Base-by-base conservation (phyloP, 2,888 invertebrate genomes). In the Drosophila helvetica region DNA sequence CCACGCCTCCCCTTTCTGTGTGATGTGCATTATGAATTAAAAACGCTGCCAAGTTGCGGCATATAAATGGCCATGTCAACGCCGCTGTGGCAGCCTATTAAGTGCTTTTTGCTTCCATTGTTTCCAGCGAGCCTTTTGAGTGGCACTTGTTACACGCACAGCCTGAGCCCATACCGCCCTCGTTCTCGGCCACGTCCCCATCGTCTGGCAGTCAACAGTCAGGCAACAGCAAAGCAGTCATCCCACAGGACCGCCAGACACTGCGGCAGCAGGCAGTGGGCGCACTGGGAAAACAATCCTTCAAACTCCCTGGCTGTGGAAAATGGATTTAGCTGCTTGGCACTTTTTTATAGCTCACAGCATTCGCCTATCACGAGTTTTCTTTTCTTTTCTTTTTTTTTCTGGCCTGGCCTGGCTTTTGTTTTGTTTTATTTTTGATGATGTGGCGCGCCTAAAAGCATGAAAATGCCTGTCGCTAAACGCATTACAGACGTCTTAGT, bases 81-180 rank as follows among this genome's bases (percentile, higher is more conserved):
- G 69, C 54, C 45, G 54, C 53, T 54, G 65, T 72, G 77, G 72
- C 74, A 72, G 74, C 74, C 75, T 79, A 78, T 88, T 76, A 75
- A 86, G 73, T 74, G 70, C 61, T 75, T 54, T 70, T 55, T 74
- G 78, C 69, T 59, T 74, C 65, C 76, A 73, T 84, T 76, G 73
- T 71, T 69, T 69, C 42, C 64, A 47, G 58, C 55, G 33, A 57
- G 50, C 50, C 64, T 55, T 66, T 75, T 66, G 72, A 80, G 82
- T 81, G 86, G 85, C 82, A 80, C 88, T 80, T 80, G 87, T 73
- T 84, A 80, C 72, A 78, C 83, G 71, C 66, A 57, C 75, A 60
- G 53, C n/a, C 50, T 55, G 33, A 45, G 1, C 4, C 33, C 6
- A 33, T 4, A 5, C 30, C 10, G 3, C 2, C 30, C 0, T 3